Conservation (phyloP, 2,113 vertebrate genomes). For the Lanius collurio region DNA sequence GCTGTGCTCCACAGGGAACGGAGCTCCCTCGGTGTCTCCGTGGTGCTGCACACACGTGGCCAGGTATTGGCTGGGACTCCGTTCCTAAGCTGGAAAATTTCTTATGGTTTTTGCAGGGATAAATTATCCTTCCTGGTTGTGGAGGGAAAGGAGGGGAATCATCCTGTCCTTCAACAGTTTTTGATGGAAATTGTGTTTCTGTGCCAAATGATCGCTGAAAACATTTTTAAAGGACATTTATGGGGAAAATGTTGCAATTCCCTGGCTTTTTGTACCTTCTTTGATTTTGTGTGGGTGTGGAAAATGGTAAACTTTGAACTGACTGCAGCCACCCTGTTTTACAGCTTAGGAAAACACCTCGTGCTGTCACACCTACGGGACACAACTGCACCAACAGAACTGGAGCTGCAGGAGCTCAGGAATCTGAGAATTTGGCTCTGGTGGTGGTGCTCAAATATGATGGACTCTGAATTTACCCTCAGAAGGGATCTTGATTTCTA, state of each 20-base stretch:
- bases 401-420: neutral
- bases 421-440: neutral
- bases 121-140: slow-evolving; percentile 39
- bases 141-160: slow-evolving; percentile 44
- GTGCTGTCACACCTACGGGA: neutral
- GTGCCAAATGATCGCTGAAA: slow-evolving; percentile 34
- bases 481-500: neutral
- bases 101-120: slow-evolving; percentile 60
- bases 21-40: neutral
- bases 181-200: slow-evolving; percentile 25
- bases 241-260: slow-evolving; percentile 41
- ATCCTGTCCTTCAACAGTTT: slow-evolving; percentile 43
- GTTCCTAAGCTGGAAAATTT: slow-evolving; percentile 58
- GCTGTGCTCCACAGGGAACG: neutral
- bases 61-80: slow-evolving; percentile 10
- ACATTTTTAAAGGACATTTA: slow-evolving; percentile 45
- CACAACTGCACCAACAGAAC: neutral
- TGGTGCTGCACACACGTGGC: neutral
- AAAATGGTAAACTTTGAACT: slow-evolving; percentile 48
- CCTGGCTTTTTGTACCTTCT: slow-evolving; percentile 25
- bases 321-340: slow-evolving; percentile 45
- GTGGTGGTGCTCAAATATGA: neutral
- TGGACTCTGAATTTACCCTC: neutral
- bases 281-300: slow-evolving; percentile 1
- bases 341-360: slow-evolving; percentile 28